Evolutionary conservation across 2,888 invertebrate genomes (phyloP), one percentile per base, ranked within the genome.

Genomic region (Drosophila cognata): DNA sequence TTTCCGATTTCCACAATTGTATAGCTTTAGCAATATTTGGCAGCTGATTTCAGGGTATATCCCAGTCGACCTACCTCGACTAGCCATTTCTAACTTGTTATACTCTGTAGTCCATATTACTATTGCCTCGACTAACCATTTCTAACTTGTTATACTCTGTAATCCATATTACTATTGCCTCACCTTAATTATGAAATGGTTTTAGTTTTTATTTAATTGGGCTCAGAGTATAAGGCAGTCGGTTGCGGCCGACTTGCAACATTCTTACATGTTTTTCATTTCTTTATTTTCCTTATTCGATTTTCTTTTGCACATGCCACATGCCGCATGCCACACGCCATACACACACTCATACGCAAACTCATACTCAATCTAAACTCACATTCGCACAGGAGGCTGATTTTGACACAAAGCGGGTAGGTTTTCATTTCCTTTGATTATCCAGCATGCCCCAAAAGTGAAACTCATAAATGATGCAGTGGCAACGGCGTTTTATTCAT

Each of bases 361-460:
- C 50, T 48, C 66, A 59, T 64, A 53, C 57, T 10, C 21, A 29
- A 13, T 57, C 41, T 13, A 57, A 31, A 50, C 55, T n/a, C 56
- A 60, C 43, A 59, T 31, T 50, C 52, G 56, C 5, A 38, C 63
- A 95, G 94, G 95, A 95, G 94, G 95, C 95, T 95, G 95, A 95
- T 94, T 94, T 74, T 81, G 76, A 94, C 95, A 94, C 96, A 95
- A 95, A 94, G 95, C 95, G 95, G 96, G 96, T 96, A 94, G 95
- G 95, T 93, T 90, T 82, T 59, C 41, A 31, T 41, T 71, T 74
- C 65, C 58, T 58, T 58, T 38, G 46, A 18, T 64, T 56, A 35
- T 66, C 33, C 48, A 5, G 0, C 35, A 43, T 16, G 21, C 31
- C 56, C 29, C 51, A 46, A 25, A 21, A 5, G 8, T 16, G 1